Evolutionary conservation across 2,888 invertebrate species (phyloP), one percentile per base, ranked within the genome.

Genomic region (Hedya salicella): DNA sequence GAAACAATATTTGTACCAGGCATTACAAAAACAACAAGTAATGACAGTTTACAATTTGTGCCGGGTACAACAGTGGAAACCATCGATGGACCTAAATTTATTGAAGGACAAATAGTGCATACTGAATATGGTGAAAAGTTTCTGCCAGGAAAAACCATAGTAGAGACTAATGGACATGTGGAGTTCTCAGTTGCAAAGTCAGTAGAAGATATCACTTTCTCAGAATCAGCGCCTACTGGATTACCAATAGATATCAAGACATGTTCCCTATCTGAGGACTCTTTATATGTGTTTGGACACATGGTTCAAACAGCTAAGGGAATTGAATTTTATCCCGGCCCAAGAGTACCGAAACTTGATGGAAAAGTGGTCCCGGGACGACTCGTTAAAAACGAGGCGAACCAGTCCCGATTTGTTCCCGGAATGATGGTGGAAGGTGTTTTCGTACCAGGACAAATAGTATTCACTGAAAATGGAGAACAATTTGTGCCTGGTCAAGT

Each of bases 401-500:
- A 93, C 68, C 94, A 94, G 69, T 93, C 95, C 16, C 90, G 94
- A 67, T 95, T 95, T 82, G 94, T 95, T 11, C 95, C 95, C 0
- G 95, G 95, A 60, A 94, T 94, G 76, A 94, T 95, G 92, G 93
- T 94, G 0, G 94, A 95, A 75, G 94, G 94, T 46, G 93, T 94
- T 63, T 95, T 95, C 75, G 92, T 95, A 14, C 95, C 95, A 0
- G 95, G 95, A 2, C 95, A 95, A 86, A 93, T 94, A 69, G 95
- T 95, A 0, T 93, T 93, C 73, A 95, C 95, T 5, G 95, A 95
- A 77, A 94, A 93, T 68, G 95, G 95, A 4, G 95, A 95, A 73
- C 95, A 95, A 71, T 95, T 95, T 76, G 94, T 95, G 3, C 95
- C 95, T 0, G 95, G 95, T 0, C 95, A 95, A 87, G 95, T 95